Conservation (phyloP, 2,888 invertebrate genomes). For the Volucella inanis region DNA sequence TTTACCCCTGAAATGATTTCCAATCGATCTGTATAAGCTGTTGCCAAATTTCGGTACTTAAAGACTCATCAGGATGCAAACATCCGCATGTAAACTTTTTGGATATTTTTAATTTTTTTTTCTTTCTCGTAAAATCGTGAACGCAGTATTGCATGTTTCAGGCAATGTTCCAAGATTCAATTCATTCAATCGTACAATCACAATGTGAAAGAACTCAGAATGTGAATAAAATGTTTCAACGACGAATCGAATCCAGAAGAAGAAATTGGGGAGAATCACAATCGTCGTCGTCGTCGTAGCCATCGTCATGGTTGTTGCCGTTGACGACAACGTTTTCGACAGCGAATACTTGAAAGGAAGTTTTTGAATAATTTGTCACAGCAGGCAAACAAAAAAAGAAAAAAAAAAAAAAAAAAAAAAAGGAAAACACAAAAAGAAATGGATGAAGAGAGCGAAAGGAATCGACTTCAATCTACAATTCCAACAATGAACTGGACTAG, state of each 20-base stretch:
- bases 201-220: conserved; percentile 6
- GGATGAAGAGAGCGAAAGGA: too few relatives aligned
- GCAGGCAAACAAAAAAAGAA: conserved; percentile 20
- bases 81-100: not conserved
- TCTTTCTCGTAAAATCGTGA: conserved; percentile 6
- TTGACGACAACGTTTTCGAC: conserved; percentile 31
- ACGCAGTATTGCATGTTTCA: conserved; percentile 8
- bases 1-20: too few relatives aligned
- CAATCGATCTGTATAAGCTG: too few relatives aligned
- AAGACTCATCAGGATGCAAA: not conserved
- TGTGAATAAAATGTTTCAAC: not conserved
- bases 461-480: conserved; percentile 22
- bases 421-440: not conserved
- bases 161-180: conserved; percentile 6
- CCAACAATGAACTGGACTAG: not conserved
- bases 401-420: conserved; percentile 9
- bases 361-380: conserved; percentile 67
- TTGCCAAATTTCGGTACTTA: too few relatives aligned
- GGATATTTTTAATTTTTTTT: conserved; percentile 3
- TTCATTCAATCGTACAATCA: conserved; percentile 27
- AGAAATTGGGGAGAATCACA: conserved; percentile 38
- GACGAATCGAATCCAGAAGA: not conserved
- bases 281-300: conserved; percentile 11
- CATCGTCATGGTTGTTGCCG: conserved; percentile 7
- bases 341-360: conserved; percentile 50